Conservation (phyloP, 2,797 vertebrate species). For the Nyctibius grandis region DNA sequence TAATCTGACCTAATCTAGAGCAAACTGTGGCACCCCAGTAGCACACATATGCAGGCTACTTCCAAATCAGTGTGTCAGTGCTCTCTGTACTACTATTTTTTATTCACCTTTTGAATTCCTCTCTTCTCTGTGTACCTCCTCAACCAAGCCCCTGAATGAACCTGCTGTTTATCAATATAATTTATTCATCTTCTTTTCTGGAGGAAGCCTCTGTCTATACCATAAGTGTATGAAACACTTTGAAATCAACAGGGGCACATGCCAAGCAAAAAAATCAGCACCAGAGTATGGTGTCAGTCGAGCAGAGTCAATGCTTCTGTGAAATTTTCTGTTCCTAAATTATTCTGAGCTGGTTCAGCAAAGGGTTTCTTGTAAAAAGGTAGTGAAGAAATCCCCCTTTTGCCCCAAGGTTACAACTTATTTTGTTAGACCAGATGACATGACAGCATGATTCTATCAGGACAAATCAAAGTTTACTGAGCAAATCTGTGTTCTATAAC, state of each 20-base stretch:
- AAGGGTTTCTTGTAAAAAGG: neutral
- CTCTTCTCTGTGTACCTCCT: neutral
- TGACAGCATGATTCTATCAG: slow-evolving; percentile 50
- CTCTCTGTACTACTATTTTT: neutral
- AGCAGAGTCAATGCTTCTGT: neutral
- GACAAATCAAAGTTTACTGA: slow-evolving; percentile 60
- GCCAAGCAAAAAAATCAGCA: neutral
- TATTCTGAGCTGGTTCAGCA: neutral
- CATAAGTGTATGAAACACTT: neutral
- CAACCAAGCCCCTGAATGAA: neutral
- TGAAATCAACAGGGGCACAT: neutral
- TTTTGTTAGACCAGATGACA: slow-evolving; percentile 42
- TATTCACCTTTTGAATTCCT: neutral
- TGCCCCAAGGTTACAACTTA: slow-evolving; percentile 10
- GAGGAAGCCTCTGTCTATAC: neutral
- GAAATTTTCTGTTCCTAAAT: neutral
- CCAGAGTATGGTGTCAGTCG: neutral
- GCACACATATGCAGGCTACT: neutral
- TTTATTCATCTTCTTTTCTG: neutral
- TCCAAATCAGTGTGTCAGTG: neutral
- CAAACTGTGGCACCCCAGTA: neutral
- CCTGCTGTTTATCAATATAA: neutral
- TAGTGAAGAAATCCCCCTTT: neutral
- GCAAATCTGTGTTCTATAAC: slow-evolving; percentile 52
- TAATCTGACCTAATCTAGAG: neutral